Base-by-base conservation (phyloP, 2,113 vertebrate genomes). In the Genyomyrus donnyi region DNA sequence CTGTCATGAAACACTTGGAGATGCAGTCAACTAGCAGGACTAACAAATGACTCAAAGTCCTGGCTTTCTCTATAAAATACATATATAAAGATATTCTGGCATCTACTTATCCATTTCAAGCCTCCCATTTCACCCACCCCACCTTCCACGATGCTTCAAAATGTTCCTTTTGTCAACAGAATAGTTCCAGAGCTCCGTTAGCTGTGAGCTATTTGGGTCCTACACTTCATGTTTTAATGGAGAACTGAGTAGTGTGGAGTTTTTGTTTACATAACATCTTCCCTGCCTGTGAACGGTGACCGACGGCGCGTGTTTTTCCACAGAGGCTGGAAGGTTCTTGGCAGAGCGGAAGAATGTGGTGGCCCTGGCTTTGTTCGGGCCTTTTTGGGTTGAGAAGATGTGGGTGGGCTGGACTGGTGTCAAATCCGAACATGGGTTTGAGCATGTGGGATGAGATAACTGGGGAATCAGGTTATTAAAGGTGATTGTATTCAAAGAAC, bases 231-330 rank as follows among this genome's bases (percentile, higher is more conserved):
- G 27, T 35, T 53, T 53, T 52, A 53, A 87, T 35, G 13, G 85
- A 53, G 50, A 87, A 39, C 85, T 53, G 85, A 53, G 50, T 53
- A 87, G 13, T 56, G 27, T 21, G 50, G 85, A 17, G 49, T 27
- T 87, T 53, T 56, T 87, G 85, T 87, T 87, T 87, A 53, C 85
- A 87, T 87, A 87, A 87, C 85, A 87, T 19, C 27, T 9, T 87
- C 50, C 85, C 85, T 31, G 85, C 48, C 11, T 56, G 17, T 56
- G 85, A 87, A 35, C 50, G 13, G 85, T 53, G n/a, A 31, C 50
- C 3, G 17, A 87, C 27, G 50, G 13, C 31, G 15, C 27, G 27
- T 50, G 50, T 87, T 87, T 87, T 87, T 87, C 85, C 85, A 87
- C 85, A 45, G 85, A 3, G n/a, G 27, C 85, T 87, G 9, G 50